Evolutionary conservation across 2,797 vertebrate genomes (phyloP).

Genomic region (Ispidina picta): DNA sequence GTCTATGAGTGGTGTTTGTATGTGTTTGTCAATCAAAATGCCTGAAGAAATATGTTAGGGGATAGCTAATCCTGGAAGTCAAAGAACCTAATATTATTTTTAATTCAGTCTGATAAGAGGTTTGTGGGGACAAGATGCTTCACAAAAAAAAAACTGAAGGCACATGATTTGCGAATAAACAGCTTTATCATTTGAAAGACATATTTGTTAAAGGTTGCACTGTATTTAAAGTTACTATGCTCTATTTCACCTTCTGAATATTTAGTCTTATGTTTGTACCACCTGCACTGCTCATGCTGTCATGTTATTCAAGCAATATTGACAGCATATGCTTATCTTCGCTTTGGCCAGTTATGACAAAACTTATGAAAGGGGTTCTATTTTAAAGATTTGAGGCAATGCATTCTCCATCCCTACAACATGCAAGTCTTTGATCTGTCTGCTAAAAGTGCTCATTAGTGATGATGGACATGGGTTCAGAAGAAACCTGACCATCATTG

Average conservation of each 20-base stretch:
- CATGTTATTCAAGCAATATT: neutral
- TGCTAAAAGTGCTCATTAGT: neutral
- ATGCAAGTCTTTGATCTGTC: conserved; percentile 1
- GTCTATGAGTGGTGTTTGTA: fast-evolving
- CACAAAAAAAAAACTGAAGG: neutral
- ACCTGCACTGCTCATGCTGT: neutral
- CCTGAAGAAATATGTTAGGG: neutral
- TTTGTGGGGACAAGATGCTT: neutral
- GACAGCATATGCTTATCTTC: neutral
- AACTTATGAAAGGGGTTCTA: neutral
- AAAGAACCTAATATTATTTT: neutral
- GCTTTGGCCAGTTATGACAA: neutral
- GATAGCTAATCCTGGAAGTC: neutral
- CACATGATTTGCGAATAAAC: neutral
- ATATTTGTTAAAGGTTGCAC: neutral
- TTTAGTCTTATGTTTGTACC: neutral
- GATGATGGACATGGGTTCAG: neutral
- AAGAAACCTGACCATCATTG: neutral
- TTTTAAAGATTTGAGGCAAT: neutral
- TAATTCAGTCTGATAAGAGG: neutral
- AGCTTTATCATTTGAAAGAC: neutral
- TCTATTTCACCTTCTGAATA: neutral
- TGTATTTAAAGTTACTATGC: neutral
- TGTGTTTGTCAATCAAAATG: neutral
- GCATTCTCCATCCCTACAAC: neutral